phyloP scores from a whole-genome alignment of 2,888 invertebrate species.

The Merodon equestris region DNA sequence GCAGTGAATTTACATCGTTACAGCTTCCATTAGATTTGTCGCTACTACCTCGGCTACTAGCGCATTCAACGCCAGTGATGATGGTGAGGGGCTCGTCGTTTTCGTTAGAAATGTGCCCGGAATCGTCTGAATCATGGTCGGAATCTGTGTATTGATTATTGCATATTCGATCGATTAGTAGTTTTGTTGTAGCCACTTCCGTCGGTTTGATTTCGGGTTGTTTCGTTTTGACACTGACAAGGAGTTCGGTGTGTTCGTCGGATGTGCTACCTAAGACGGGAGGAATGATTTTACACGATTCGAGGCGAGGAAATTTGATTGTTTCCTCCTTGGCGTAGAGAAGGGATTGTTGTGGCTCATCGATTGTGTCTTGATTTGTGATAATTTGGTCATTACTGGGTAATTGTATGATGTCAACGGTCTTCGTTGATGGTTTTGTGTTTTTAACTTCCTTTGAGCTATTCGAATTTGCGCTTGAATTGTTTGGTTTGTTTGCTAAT shows the following conservation, averaged over 20 bases:
- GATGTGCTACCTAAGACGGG: conserved; percentile 76
- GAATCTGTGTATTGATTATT: conserved; percentile 58
- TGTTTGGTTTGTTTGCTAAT: conserved; percentile 24
- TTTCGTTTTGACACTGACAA: conserved; percentile 74
- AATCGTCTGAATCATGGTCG: conserved; percentile 85
- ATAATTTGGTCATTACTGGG: conserved; percentile 32
- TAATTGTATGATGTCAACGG: conserved; percentile 3
- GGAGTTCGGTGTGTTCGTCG: conserved; percentile 75
- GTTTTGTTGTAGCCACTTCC: conserved; percentile 6
- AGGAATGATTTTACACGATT: conserved; percentile 77
- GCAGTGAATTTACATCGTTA: conserved; percentile 70
- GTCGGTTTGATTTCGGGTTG: conserved; percentile 67
- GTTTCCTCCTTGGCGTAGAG: conserved; percentile 76
- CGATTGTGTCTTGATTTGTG: conserved; percentile 43
- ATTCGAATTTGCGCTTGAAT: conserved; percentile 26
- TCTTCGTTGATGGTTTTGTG: conserved; percentile 2
- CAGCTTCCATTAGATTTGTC: conserved; percentile 40
- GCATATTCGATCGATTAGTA: conserved; percentile 55
- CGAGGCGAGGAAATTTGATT: conserved; percentile 73
- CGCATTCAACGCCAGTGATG: conserved; percentile 58
- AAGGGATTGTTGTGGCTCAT: conserved; percentile 8
- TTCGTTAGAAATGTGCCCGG: conserved; percentile 89
- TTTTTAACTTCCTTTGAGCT: conserved; percentile 44
- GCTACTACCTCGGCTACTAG: conserved; percentile 66
- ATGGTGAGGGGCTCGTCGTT: conserved; percentile 78